Evolutionary conservation across 37 sponge, comb jelly and placozoan genomes (phyloP).

Genomic region (Chondrosia reniformis): DNA sequence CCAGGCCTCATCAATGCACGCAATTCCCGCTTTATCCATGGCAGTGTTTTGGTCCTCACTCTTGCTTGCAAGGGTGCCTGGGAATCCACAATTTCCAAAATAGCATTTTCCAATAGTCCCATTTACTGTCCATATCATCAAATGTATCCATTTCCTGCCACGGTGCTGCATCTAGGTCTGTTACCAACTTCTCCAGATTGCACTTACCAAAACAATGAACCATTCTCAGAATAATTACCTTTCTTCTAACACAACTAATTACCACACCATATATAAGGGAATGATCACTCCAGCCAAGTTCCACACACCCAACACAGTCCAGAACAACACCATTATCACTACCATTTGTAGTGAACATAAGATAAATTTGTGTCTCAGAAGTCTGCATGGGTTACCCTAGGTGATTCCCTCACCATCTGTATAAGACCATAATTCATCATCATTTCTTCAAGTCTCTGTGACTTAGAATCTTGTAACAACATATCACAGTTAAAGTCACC

Average conservation of each 20-base stretch:
- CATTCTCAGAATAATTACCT: background rate
- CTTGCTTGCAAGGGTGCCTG: conserved; percentile 8
- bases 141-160: conserved; percentile 26
- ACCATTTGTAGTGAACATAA: background rate
- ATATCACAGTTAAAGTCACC: conserved; percentile 30
- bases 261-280: conserved; percentile 13
- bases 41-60: conserved; percentile 6
- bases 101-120: conserved; percentile 28
- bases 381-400: conserved; percentile 21
- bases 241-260: background rate
- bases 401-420: background rate
- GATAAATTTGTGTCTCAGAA: conserved; percentile 3
- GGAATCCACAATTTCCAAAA: conserved; percentile 12
- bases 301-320: background rate
- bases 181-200: conserved; percentile 3
- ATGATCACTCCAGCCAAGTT: conserved; percentile 24
- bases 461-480: background rate
- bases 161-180: conserved; percentile 1
- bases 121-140: conserved; percentile 31
- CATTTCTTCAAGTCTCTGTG: background rate
- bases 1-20: background rate
- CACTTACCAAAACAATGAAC: conserved; percentile 3
- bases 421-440: conserved; percentile 16
- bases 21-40: conserved; percentile 17
- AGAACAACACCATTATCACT: background rate